Evolutionary conservation across 1,140 invertebrate species (phyloP), one percentile per base, ranked within the genome.

Genomic region (Conus betulinus): DNA sequence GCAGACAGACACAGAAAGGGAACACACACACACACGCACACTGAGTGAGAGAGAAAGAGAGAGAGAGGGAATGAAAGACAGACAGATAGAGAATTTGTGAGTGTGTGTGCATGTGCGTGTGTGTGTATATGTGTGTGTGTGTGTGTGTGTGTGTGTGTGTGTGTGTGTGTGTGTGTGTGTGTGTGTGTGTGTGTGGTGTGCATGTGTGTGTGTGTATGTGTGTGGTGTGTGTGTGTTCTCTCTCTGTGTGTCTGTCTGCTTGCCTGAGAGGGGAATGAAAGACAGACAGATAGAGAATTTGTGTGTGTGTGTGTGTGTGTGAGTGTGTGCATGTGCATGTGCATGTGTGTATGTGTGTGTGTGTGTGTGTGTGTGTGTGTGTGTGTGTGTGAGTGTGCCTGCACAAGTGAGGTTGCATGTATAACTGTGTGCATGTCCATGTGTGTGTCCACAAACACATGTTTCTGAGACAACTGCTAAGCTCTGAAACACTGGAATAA

Each of bases 171-270:
- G 53, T 10, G 39, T 52, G 17, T 79, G n/a, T 52, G n/a, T 82
- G 53, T 52, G 53, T 53, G 39, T 0, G 39, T 82, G 39, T 39
- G 39, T 39, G 39, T 39, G 39, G 39, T 0, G 39, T 39, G 39
- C 39, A 15, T 25, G 53, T 8, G 57, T 25, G 55, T 17, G 57
- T 23, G 52, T 84, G 23, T 81, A 4, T 84, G 39, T 84, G 57
- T 84, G 57, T 57, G 52, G 52, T 84, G 52, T 57, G 79, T 81
- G 79, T 51, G 79, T 81, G 27, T 53, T n/a, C n/a, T n/a, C n/a
- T n/a, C n/a, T n/a, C n/a, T n/a, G 27, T 82, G 76, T 78, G 76
- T n/a, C 10, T 78, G 23, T 39, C 8, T 78, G 76, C 76, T 13
- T n/a, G 25, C 25, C 10, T n/a, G 25, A 13, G 76, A 10, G 8